phyloP scores from a whole-genome alignment of 2,797 vertebrate species.

The Notamacropus eugenii region DNA sequence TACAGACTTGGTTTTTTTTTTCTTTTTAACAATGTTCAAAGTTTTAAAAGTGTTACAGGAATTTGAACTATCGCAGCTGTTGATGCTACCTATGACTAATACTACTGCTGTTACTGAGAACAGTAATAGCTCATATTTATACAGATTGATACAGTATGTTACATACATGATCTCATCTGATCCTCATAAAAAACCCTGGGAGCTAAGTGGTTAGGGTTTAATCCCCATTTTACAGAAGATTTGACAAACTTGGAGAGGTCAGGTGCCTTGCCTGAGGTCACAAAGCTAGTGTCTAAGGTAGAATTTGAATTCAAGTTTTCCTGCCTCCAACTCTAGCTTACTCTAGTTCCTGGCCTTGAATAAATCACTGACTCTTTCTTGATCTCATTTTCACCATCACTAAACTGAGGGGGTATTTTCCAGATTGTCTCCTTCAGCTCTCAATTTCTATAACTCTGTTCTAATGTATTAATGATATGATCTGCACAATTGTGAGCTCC shows the following conservation, averaged over 20 bases:
- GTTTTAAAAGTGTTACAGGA: not conserved
- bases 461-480: not conserved
- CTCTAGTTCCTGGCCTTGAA: not conserved
- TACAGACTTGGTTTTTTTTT: not conserved
- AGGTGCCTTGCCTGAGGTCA: not conserved
- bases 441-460: not conserved
- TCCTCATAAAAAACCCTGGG: not conserved
- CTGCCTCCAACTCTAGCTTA: not conserved
- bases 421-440: not conserved
- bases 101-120: not conserved
- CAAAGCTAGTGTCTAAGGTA: not conserved
- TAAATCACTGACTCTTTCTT: not conserved
- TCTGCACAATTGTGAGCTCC: not conserved
- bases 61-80: not conserved
- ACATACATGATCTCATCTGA: not conserved
- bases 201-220: not conserved
- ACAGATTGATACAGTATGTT: not conserved
- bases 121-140: not conserved
- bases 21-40: not conserved
- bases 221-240: not conserved
- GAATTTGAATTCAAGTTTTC: not conserved
- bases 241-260: not conserved
- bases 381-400: not conserved
- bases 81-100: not conserved
- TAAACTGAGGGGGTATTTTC: not conserved